Percentiles rank a stretch among this genome's conserved stretches.
Evolutionary conservation across 1,140 invertebrate genomes (phyloP).

Genomic region (Stenopsyche tienmushanensis): DNA sequence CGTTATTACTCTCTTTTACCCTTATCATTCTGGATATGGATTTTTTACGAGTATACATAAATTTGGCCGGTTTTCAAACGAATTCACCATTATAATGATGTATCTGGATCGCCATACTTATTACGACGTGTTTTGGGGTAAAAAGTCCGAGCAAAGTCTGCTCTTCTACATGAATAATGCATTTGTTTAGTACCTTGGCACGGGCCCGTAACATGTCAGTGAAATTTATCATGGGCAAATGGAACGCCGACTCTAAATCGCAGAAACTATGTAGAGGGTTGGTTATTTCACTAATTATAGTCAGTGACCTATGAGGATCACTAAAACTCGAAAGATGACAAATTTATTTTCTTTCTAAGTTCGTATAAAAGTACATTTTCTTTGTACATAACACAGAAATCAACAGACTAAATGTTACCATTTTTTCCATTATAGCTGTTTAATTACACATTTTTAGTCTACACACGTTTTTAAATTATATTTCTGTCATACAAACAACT

Average conservation of each 20-base stretch:
- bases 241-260: slow-evolving; percentile 11
- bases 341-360: no score
- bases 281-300: slow-evolving; percentile 15
- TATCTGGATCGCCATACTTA: not conserved
- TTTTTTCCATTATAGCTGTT: no score
- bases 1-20: not conserved
- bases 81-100: not conserved
- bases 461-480: no score
- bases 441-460: no score
- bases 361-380: no score
- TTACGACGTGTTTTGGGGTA: not conserved
- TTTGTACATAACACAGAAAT: no score
- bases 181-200: slow-evolving; percentile 23
- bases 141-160: not conserved
- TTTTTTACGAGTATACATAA: not conserved
- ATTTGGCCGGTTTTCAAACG: no score
- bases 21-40: not conserved
- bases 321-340: not conserved
- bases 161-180: slow-evolving; percentile 26
- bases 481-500: no score
- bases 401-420: no score
- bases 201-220: slow-evolving; percentile 23
- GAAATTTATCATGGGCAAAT: slow-evolving; percentile 21
- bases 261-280: not conserved
- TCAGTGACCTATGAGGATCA: not conserved